phyloP scores from a whole-genome alignment of 2,113 vertebrate species.

The Hemichromis elongatus region DNA sequence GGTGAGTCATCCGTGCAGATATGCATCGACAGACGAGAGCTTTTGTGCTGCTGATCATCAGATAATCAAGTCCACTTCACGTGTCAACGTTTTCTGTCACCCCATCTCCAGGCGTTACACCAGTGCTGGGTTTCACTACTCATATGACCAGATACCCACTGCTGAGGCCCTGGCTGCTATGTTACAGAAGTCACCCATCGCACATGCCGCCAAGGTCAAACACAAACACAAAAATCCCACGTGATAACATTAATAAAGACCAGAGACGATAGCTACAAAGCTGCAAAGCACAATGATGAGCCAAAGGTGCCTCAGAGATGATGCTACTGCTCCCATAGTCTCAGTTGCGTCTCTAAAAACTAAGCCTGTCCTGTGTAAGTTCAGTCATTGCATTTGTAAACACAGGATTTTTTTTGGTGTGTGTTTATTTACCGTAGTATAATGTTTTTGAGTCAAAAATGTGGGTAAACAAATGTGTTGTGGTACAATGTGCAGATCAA shows the following conservation, averaged over 20 bases:
- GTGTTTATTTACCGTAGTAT: no score
- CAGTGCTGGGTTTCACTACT: conserved; percentile 75
- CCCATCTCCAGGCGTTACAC: conserved; percentile 70
- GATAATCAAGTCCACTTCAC: neutral
- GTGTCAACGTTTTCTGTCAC: neutral
- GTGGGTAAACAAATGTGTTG: neutral
- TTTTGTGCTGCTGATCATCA: neutral
- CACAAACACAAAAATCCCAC: neutral
- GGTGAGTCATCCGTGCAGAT: conserved; percentile 67
- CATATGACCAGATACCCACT: conserved; percentile 72
- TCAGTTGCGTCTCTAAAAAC: neutral
- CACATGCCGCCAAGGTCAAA: conserved; percentile 69
- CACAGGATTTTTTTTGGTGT: neutral
- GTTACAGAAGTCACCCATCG: conserved; percentile 77
- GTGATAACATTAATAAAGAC: neutral
- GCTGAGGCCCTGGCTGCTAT: conserved; percentile 71
- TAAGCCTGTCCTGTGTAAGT: neutral
- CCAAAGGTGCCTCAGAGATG: neutral
- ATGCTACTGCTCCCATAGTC: neutral
- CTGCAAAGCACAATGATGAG: neutral
- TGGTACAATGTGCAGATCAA: conserved; percentile 60
- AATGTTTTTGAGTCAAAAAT: neutral
- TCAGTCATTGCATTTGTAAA: neutral
- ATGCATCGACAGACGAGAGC: neutral
- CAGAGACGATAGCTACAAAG: neutral